Evolutionary conservation across 2,888 invertebrate species (phyloP).

Genomic region (Amphipoea oculea): DNA sequence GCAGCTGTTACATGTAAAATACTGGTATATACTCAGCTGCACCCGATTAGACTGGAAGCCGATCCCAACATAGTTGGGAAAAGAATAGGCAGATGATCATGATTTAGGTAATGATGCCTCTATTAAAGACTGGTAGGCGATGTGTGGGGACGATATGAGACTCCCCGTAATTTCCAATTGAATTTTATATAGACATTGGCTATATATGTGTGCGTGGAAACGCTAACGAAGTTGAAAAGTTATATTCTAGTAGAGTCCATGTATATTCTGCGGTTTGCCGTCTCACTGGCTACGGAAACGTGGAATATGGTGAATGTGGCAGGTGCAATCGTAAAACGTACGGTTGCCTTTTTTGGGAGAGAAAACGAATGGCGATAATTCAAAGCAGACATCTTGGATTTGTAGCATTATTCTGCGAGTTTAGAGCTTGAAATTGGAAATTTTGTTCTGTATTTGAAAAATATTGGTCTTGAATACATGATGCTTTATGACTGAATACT

Average conservation of each 20-base stretch:
- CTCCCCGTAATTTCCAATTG: not conserved
- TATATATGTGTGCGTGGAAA: not conserved
- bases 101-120: not conserved
- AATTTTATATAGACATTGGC: not conserved
- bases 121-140: not conserved
- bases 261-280: constrained; percentile 43
- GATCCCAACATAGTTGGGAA: no score
- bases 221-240: not conserved
- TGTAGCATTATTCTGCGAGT: constrained; percentile 42
- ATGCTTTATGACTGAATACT: not conserved
- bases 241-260: not conserved
- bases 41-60: no score
- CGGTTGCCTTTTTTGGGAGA: constrained; percentile 37
- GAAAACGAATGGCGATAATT: constrained; percentile 46
- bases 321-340: constrained; percentile 49
- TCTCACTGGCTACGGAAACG: constrained; percentile 42
- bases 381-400: constrained; percentile 50
- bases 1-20: not conserved
- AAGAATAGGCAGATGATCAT: no score
- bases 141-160: no score
- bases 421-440: constrained; percentile 32
- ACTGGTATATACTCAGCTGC: not conserved
- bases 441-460: constrained; percentile 31
- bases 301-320: constrained; percentile 48
- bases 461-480: not conserved